A percentile compares a stretch with the other conserved stretches of the same genome.
These are phyloP conservation scores for Isichthys henryi DNA, from an alignment of 2,113 vertebrate species.

Conservation along the genomic window DNA sequence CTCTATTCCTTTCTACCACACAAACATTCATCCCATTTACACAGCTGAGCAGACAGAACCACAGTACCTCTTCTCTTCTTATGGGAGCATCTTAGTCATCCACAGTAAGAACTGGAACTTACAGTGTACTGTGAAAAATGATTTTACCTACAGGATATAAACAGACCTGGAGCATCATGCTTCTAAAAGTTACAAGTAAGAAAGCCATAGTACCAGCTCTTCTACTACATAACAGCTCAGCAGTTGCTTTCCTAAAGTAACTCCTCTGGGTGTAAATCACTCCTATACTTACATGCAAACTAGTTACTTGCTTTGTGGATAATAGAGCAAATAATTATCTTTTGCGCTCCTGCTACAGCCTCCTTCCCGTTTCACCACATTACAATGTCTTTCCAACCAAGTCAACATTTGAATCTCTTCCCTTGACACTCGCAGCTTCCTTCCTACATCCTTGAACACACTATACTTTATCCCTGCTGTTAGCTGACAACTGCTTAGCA, in stretches of 20 bases:
- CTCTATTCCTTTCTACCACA: not conserved
- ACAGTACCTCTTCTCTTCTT: not conserved
- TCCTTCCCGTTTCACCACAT: not conserved
- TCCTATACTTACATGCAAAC: conserved; percentile 2
- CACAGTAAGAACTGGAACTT: not conserved
- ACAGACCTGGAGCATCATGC: not conserved
- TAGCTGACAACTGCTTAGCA: not conserved
- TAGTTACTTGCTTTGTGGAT: not conserved
- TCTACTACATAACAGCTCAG: not conserved
- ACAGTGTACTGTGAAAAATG: not conserved
- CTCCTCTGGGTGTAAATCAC: not conserved
- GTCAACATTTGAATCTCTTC: not conserved
- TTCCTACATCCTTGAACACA: not conserved
- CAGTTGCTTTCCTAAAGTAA: not conserved
- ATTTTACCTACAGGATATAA: not conserved
- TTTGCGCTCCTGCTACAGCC: not conserved
- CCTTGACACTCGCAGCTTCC: not conserved
- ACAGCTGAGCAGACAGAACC: not conserved
- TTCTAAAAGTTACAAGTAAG: not conserved
- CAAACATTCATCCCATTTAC: not conserved
- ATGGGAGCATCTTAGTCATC: not conserved
- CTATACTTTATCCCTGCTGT: not conserved
- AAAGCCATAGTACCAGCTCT: not conserved
- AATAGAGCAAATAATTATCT: conserved; percentile 7
- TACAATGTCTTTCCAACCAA: not conserved